Conservation (phyloP, 1,140 invertebrate species). For the Tetragnatha versicolor region DNA sequence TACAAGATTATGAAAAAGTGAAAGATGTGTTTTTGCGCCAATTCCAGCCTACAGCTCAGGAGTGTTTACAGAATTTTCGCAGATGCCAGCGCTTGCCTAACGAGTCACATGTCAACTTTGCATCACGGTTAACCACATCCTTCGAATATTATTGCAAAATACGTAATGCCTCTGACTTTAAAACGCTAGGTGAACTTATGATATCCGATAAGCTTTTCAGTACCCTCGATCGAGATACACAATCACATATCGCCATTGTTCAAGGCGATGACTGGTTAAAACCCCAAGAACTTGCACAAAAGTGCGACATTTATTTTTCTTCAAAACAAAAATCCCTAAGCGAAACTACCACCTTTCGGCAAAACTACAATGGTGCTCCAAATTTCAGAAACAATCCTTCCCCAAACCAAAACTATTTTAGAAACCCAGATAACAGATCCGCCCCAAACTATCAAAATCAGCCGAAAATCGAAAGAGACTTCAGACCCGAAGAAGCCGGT, state of each 20-base stretch:
- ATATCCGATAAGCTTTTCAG: slow-evolving; percentile 1
- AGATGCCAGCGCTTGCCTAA: not conserved
- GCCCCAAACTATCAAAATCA: too few species aligned
- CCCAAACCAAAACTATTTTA: too few species aligned
- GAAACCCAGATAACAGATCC: too few species aligned
- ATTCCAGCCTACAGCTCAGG: not conserved
- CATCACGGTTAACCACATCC: not conserved
- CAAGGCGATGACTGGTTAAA: not conserved
- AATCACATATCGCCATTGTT: not conserved
- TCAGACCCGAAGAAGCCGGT: too few species aligned
- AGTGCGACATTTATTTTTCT: not conserved
- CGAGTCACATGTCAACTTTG: slow-evolving; percentile 2
- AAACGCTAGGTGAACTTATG: not conserved
- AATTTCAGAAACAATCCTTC: too few species aligned
- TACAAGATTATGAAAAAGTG: slow-evolving; percentile 2
- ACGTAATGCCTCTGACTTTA: not conserved
- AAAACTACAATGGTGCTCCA: not conserved
- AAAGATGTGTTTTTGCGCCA: not conserved
- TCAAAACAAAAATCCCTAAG: not conserved
- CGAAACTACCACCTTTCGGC: not conserved
- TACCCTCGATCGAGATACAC: not conserved
- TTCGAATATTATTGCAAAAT: slow-evolving; percentile 3
- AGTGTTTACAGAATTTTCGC: not conserved
- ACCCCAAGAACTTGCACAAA: not conserved
- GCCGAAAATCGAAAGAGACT: too few species aligned